Conservation (phyloP, 1,140 invertebrate species). For the Phthorimaea operculella region DNA sequence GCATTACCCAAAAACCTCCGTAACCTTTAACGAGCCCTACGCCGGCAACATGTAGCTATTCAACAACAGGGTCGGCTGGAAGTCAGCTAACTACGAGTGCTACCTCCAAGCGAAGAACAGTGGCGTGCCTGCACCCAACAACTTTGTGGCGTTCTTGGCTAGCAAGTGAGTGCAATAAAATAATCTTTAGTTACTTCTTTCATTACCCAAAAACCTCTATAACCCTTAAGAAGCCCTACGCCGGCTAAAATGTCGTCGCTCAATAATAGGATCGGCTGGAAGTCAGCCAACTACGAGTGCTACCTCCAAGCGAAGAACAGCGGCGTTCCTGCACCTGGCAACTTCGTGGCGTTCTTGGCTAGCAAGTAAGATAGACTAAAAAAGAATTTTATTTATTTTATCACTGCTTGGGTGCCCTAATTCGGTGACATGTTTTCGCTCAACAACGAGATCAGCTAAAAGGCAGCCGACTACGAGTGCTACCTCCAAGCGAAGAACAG, state of each 20-base stretch:
- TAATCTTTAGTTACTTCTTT: too few relatives aligned
- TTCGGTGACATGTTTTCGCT: conserved; percentile 82
- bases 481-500: conserved; percentile 85
- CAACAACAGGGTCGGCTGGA: conserved; percentile 70
- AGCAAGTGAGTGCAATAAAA: conserved; percentile 72
- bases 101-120: conserved; percentile 85
- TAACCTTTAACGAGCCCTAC: conserved; percentile 90
- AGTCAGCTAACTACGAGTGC: conserved; percentile 90
- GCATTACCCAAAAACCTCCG: too few relatives aligned
- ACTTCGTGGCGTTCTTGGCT: conserved; percentile 91
- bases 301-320: conserved; percentile 85
- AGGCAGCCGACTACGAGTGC: conserved; percentile 90
- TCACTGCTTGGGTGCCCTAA: conserved; percentile 74
- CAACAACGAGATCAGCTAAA: conserved; percentile 70
- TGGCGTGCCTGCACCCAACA: conserved; percentile 79
- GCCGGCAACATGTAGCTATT: conserved; percentile 82
- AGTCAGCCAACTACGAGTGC: conserved; percentile 90
- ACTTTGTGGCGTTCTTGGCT: conserved; percentile 91
- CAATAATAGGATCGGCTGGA: conserved; percentile 70
- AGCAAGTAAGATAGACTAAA: conserved; percentile 67
- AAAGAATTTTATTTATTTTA: too few relatives aligned
- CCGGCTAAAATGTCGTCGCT: conserved; percentile 83
- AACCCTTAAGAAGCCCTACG: conserved; percentile 89
- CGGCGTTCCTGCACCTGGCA: conserved; percentile 79
- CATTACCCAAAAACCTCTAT: too few relatives aligned